Conservation (phyloP, 2,797 vertebrate species). For the Chiloscyllium punctatum region DNA sequence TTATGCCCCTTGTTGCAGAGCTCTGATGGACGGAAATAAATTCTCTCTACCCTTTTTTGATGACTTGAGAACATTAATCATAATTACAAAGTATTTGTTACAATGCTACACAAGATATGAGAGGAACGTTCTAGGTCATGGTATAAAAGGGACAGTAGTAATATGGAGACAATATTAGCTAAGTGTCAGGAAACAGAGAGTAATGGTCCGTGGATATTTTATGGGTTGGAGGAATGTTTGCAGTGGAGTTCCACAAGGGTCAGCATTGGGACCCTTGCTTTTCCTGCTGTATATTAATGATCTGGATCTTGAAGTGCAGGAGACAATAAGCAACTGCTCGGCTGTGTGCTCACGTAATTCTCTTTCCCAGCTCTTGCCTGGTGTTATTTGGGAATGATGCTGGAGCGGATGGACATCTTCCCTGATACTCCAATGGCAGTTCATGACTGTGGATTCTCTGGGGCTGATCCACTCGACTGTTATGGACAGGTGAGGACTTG, state of each 20-base stretch:
- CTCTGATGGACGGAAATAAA: neutral
- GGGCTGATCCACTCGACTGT: conserved; percentile 64
- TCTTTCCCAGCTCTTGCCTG: conserved; percentile 62
- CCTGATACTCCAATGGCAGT: conserved; percentile 63
- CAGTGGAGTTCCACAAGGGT: too few relatives aligned
- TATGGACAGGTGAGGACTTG: conserved; percentile 62
- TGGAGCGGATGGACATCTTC: conserved; percentile 71
- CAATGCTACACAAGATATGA: too few relatives aligned
- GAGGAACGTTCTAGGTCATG: too few relatives aligned
- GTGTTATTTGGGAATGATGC: conserved; percentile 72
- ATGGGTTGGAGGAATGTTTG: too few relatives aligned
- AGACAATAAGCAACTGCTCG: neutral
- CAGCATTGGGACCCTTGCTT: too few relatives aligned
- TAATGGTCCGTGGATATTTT: too few relatives aligned
- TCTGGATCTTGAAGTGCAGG: neutral
- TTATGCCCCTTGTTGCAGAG: neutral
- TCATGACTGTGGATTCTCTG: conserved; percentile 71
- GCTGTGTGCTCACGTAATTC: neutral
- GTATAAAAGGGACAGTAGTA: too few relatives aligned
- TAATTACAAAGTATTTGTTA: too few relatives aligned
- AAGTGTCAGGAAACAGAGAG: too few relatives aligned
- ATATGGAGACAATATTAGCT: too few relatives aligned
- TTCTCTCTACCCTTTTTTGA: neutral
- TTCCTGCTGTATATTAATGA: too few relatives aligned
- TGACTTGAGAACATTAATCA: neutral